These are phyloP conservation scores for Daboia siamensis DNA, from an alignment of 2,113 vertebrate species.

Conservation along the genomic window DNA sequence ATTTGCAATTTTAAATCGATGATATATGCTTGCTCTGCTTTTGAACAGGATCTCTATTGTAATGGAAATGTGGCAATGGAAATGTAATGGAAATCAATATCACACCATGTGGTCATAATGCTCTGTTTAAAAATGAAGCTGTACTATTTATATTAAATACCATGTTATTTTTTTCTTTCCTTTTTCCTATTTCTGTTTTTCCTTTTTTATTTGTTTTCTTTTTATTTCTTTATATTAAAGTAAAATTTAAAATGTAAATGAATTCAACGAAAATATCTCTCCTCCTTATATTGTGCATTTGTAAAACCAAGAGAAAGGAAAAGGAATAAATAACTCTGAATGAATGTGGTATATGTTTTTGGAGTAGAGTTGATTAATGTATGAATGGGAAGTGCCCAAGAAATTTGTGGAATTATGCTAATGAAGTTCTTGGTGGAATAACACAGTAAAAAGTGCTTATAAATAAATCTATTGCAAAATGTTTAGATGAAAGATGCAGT, in stretches of 20 bases:
- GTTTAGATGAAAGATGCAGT: not conserved
- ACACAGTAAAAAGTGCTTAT: not conserved
- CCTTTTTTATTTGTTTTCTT: not conserved
- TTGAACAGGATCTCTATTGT: not conserved
- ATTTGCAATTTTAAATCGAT: not conserved
- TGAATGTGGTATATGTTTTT: not conserved
- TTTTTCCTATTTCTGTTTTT: not conserved
- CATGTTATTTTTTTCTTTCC: not conserved
- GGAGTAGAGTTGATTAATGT: not conserved
- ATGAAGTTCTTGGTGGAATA: not conserved
- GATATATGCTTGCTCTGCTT: not conserved
- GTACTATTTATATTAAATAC: not conserved
- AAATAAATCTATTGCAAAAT: not conserved
- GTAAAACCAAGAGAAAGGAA: not conserved
- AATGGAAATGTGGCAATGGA: not conserved
- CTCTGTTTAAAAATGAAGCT: not conserved
- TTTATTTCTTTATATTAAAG: not conserved
- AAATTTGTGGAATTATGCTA: not conserved
- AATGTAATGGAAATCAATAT: not conserved
- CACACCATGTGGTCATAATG: not conserved
- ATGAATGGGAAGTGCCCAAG: not conserved
- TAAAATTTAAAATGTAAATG: not conserved
- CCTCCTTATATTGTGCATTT: not conserved
- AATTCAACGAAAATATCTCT: not conserved
- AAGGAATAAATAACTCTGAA: not conserved